phyloP scores from a whole-genome alignment of 2,888 invertebrate genomes.

The Hydriomena furcata region DNA sequence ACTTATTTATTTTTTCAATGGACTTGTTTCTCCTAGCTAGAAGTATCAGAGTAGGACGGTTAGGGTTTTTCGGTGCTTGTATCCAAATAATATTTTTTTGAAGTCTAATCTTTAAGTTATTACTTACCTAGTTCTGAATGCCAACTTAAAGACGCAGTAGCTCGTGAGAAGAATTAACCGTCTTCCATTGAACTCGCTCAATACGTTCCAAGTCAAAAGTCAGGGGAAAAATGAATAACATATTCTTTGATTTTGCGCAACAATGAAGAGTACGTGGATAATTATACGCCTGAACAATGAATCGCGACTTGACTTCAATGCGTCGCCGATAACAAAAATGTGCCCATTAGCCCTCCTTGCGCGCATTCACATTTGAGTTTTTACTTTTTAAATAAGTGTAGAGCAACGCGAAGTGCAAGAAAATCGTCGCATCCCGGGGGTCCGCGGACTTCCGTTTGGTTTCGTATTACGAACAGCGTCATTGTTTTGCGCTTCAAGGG shows the following conservation, averaged over 20 bases:
- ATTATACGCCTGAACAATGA: constrained; percentile 79
- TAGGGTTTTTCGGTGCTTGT: too few relatives aligned
- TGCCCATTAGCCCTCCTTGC: constrained; percentile 67
- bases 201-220: constrained; percentile 75
- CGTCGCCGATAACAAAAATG: constrained; percentile 64
- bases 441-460: constrained; percentile 78
- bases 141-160: constrained; percentile 50
- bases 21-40: too few relatives aligned
- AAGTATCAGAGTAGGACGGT: too few relatives aligned
- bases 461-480: constrained; percentile 63
- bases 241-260: constrained; percentile 79
- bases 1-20: too few relatives aligned
- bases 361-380: constrained; percentile 39
- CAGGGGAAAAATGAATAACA: constrained; percentile 76
- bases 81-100: too few relatives aligned
- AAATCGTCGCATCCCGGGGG: constrained; percentile 76
- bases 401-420: constrained; percentile 70
- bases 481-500: constrained; percentile 71
- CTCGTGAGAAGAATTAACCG: constrained; percentile 82
- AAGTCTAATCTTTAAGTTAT: too few relatives aligned
- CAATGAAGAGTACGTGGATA: constrained; percentile 73
- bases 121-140: constrained; percentile 21
- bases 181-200: constrained; percentile 68
- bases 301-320: constrained; percentile 75
- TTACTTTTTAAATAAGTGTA: constrained; percentile 42